Evolutionary conservation across 2,888 invertebrate genomes (phyloP).

Genomic region (Desoria tigrina): DNA sequence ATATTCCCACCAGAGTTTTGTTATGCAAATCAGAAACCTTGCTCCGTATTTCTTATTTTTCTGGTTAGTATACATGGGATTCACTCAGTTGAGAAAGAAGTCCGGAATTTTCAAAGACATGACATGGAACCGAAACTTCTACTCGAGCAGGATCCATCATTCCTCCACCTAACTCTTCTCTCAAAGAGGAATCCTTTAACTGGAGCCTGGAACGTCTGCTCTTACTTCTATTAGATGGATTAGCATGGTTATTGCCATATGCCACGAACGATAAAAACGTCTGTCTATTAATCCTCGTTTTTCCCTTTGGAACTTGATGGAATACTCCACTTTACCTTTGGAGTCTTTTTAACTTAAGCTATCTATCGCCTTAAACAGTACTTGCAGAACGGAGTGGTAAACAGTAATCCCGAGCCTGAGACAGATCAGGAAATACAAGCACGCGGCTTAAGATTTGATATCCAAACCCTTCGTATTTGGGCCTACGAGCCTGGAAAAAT

Average conservation of each 20-base stretch:
- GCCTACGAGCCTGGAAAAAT: too few species aligned
- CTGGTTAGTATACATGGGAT: background rate
- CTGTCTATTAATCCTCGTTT: constrained; percentile 18
- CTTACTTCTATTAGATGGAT: constrained; percentile 15
- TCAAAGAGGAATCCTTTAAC: background rate
- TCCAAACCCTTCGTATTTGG: too few species aligned
- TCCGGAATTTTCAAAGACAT: constrained; percentile 10
- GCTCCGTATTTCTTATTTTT: background rate
- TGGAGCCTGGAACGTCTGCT: background rate
- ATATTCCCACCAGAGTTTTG: constrained; percentile 1
- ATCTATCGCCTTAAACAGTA: background rate
- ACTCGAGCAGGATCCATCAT: background rate
- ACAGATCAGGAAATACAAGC: too few species aligned
- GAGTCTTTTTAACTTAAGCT: background rate
- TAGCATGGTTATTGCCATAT: constrained; percentile 26
- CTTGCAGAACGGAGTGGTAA: too few species aligned
- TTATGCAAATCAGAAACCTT: constrained; percentile 1
- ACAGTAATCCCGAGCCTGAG: too few species aligned
- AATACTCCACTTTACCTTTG: constrained; percentile 14
- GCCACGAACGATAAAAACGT: constrained; percentile 21
- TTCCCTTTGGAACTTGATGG: constrained; percentile 17
- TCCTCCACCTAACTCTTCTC: background rate
- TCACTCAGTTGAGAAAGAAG: background rate
- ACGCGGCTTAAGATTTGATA: too few species aligned
- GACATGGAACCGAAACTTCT: constrained; percentile 18